Base-by-base conservation (phyloP, 2,888 invertebrate genomes). In the Cryptocheilus praepositus region DNA sequence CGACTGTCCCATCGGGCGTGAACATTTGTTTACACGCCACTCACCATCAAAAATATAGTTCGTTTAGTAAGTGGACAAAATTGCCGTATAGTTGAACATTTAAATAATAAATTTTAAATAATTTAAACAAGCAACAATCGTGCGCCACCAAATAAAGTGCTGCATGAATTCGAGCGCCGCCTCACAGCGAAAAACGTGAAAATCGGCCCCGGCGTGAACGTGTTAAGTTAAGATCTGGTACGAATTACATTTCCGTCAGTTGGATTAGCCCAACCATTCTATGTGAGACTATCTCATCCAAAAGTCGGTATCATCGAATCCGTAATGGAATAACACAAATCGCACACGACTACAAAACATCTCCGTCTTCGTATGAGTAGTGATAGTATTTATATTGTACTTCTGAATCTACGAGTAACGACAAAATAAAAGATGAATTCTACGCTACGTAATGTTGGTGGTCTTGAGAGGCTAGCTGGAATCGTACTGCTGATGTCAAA, bases 321-420 rank as follows among this genome's bases (percentile, higher is more conserved):
- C 58, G 58, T 44, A 22, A n/a, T 60, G 18, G 49, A 63, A 22
- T 46, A 43, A 36, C 63, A 61, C 44, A 11, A 60, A 66, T 44
- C 51, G 57, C 52, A 59, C 51, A 61, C 18, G 49, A 44, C 28
- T 22, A 28, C 59, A 52, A 69, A 54, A 7, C 21, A 22, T 60
- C 55, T 60, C 44, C 46, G 63, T 71, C 54, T 65, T 65, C 46
- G 58, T 66, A 53, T 51, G 36, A 51, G 15, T 70, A 67, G 55
- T 64, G 18, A 7, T 61, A 70, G 46, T 72, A 69, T 78, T 77
- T 78, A 70, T 78, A 80, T 53, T 64, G 58, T 72, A 67, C 62
- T 46, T 71, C 43, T 63, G 54, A 68, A 64, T 16, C 36, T 36
- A 7, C 11, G 13, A 36, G 11, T 36, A 36, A 36, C 36, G 36